A percentile compares a stretch with the other conserved stretches of the same genome.
These are phyloP conservation scores for Melanostigma gelatinosum DNA, from an alignment of 2,113 vertebrate genomes.

Conservation along the genomic window DNA sequence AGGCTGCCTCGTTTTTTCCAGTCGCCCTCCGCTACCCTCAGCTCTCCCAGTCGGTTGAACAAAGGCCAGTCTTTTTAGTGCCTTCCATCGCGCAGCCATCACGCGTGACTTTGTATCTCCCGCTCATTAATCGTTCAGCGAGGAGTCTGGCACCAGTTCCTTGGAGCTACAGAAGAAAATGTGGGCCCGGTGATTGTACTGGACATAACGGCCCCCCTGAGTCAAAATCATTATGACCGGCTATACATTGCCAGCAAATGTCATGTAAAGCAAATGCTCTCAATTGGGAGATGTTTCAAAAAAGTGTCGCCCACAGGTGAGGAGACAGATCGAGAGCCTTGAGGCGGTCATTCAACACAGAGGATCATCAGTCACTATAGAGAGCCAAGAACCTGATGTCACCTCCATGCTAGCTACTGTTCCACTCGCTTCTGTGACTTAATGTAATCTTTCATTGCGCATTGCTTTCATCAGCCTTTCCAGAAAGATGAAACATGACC, in stretches of 20 bases:
- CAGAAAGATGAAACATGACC: background rate
- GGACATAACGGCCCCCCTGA: constrained; percentile 12
- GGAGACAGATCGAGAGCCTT: constrained; percentile 21
- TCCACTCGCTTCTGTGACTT: background rate
- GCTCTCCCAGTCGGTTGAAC: constrained; percentile 54
- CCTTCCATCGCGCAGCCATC: constrained; percentile 47
- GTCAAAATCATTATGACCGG: constrained; percentile 23
- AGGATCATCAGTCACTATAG: background rate
- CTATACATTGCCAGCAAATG: constrained; percentile 18
- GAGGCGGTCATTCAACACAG: constrained; percentile 7
- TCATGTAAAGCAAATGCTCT: constrained; percentile 41
- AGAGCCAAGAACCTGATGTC: background rate
- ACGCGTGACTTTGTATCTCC: constrained; percentile 33
- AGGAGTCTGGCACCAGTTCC: constrained; percentile 60
- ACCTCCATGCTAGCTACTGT: background rate
- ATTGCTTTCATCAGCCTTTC: background rate
- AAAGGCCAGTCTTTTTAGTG: constrained; percentile 59
- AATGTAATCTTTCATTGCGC: background rate
- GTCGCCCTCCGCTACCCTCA: constrained; percentile 43
- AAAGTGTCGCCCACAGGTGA: background rate
- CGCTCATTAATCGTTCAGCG: constrained; percentile 57
- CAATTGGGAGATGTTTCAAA: constrained; percentile 12
- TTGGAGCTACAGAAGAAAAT: constrained; percentile 27
- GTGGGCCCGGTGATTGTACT: constrained; percentile 15
- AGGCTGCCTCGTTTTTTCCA: constrained; percentile 71